Base-by-base conservation (phyloP, 2,113 vertebrate genomes). In the Cheirogaleus medius region DNA sequence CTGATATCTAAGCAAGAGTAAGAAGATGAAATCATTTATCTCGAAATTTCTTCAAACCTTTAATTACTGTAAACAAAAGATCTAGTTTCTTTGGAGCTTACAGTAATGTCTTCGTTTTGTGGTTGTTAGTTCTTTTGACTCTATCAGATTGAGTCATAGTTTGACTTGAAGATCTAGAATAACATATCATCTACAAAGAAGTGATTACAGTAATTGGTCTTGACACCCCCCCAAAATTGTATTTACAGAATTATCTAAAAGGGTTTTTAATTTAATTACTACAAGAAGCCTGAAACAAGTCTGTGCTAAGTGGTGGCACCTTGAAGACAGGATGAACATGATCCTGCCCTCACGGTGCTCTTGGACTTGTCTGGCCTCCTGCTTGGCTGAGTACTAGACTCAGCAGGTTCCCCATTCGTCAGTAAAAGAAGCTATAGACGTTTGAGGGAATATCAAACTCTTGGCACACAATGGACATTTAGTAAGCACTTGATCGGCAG, bases 11-110 rank as follows among this genome's bases (percentile, higher is more conserved):
- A 96, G 95, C 92, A 87, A 52, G 47, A 69, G 27, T 54, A 71
- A 81, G 82, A 71, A 49, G 74, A 93, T 97, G 91, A 96, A 54
- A 77, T 97, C 93, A 97, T 69, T 63, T 93, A 98, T 52, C 94
- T 82, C 8, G 18, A 90, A 83, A 77, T 84, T 88, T 89, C 86
- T 80, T 88, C 81, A 97, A 96, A 87, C 77, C 86, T 94, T 88
- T 97, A 76, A 81, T 96, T 97, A 97, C 71, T 39, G 52, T 94
- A 83, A 95, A 94, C 80, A 90, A n/a, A 83, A 93, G 74, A 76
- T 77, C 89, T 44, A 8, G 68, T 87, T 96, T 97, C 58, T 93
- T 93, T 25, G 12, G 76, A 73, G 44, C 17, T 78, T 23, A 23
- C 44, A 58, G 83, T 87, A 44, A 80, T 77, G 95, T 89, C 87